Base-by-base conservation (phyloP, 2,888 invertebrate species). In the Agapetus fuscipes region DNA sequence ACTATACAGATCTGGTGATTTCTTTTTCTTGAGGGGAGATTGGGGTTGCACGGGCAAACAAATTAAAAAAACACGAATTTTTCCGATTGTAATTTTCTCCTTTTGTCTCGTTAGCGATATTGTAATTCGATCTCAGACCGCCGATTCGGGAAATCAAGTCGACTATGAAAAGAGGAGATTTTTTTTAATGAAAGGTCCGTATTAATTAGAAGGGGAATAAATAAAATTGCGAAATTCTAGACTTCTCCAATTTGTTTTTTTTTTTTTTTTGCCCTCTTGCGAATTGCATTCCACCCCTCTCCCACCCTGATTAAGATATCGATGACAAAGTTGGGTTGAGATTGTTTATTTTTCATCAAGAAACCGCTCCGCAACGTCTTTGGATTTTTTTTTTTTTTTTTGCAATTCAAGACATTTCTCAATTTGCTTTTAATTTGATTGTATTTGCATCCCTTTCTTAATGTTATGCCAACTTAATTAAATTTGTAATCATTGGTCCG, bases 51-150 rank as follows among this genome's bases (percentile, higher is more conserved):
- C 20, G 33, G 17, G 10, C 10, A 41, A 41, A 41, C 32, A 41
- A 41, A 41, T 41, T 41, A 41, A 41, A 41, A 36, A 37, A 41
- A 26, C 27, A 35, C 30, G 27, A 30, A 30, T 42, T 40, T 37
- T 42, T 29, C 36, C 45, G 39, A 45, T 46, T 46, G 46, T 41
- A 40, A 46, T 43, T 41, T 43, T 46, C 42, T 43, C 37, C 43
- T 43, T 46, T 43, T 55, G 45, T 64, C 59, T 65, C 65, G 70
- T 70, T 70, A 70, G 65, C 66, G 66, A 70, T 69, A 69, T 69
- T 69, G 69, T 70, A 70, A 70, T 70, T 70, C 66, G 65, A 69
- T 70, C 69, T n/a, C n/a, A n/a, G n/a, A 41, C 37, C 29, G 20
- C 17, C 14, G 37, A 20, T 40, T 32, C 25, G 17, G 35, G 40